Base-by-base conservation (phyloP, 1,140 invertebrate genomes). In the Thalassaphorura encarpata region DNA sequence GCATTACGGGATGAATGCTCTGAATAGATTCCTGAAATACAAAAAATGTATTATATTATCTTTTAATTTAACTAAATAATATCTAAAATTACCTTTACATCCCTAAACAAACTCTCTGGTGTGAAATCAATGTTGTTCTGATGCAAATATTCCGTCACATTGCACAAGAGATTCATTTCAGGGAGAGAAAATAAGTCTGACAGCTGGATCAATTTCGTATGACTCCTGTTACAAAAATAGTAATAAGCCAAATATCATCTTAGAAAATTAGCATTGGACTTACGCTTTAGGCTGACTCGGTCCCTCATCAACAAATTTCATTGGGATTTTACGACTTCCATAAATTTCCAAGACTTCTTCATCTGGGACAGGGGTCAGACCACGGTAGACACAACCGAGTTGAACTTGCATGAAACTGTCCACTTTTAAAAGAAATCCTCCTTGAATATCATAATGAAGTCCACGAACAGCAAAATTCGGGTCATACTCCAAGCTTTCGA, bases 381-480 rank as follows among this genome's bases (percentile, higher is more conserved):
- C 87, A 66, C 87, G 79, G 70, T 92, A 97, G n/a, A 97, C 92
- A 29, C 89, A 84, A 33, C 89, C 93, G 68, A 92, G 80, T 72
- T 97, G 93, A 64, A 97, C 92, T 79, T 97, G 90, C 61, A 96
- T 78, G 72, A 96, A 97, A 18, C 89, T 90, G 75, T 97, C 93
- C 63, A 98, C 77, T 74, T 98, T 97, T 62, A 97, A 75, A 16
- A 97, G 74, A n/a, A 96, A 72, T 28, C 93, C 92, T 72, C 94
- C 92, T 71, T 91, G 85, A 67, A 96, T 89, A 71, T 97, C 94
- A 77, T 93, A 97, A 75, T 97, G 93, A 6, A 97, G 77, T 52
- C 94, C 59, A 36, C 59, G 41, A 23, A 61, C 59, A 3, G 55
- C 54, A 46, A 56, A 61, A 42, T 53, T 33, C 18, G 54, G 59